A percentile compares a stretch with the other conserved stretches of the same genome.
Evolutionary conservation across 2,888 invertebrate genomes (phyloP).

Genomic region (Portevinia maculata): DNA sequence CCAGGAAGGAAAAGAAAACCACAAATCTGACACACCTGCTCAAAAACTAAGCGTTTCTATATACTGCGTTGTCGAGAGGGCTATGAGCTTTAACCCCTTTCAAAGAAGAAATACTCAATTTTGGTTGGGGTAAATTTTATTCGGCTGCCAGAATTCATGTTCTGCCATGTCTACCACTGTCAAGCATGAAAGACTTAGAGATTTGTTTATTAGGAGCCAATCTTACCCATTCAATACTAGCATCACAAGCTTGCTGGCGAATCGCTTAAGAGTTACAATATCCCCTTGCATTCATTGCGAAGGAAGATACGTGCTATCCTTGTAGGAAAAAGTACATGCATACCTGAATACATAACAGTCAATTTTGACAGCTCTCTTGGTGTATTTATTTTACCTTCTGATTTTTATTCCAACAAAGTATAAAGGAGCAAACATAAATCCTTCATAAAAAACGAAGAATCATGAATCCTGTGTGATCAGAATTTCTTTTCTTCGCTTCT

Average conservation of each 20-base stretch:
- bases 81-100: conserved; percentile 2
- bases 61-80: conserved; percentile 56
- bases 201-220: conserved; percentile 64
- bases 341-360: conserved; percentile 51
- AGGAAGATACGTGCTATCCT: conserved; percentile 40
- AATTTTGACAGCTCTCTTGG: conserved; percentile 47
- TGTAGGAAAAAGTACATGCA: conserved; percentile 9
- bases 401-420: conserved; percentile 31
- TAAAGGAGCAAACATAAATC: conserved; percentile 36
- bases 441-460: not conserved
- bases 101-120: conserved; percentile 56
- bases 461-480: conserved; percentile 6
- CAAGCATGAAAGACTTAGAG: conserved; percentile 37
- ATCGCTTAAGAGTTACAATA: conserved; percentile 6
- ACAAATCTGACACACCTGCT: conserved; percentile 44
- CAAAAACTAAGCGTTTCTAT: conserved; percentile 43
- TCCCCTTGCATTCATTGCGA: not conserved
- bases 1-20: not conserved
- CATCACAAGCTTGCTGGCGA: conserved; percentile 12
- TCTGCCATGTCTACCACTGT: conserved; percentile 34
- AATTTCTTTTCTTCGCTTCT: not conserved
- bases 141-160: conserved; percentile 42
- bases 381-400: conserved; percentile 46
- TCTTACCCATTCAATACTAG: conserved; percentile 55
- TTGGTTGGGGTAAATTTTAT: conserved; percentile 65